Percentiles rank a stretch among this genome's conserved stretches.
These are phyloP conservation scores for Agrochola circellaris DNA, from an alignment of 2,888 invertebrate genomes.

Conservation along the genomic window DNA sequence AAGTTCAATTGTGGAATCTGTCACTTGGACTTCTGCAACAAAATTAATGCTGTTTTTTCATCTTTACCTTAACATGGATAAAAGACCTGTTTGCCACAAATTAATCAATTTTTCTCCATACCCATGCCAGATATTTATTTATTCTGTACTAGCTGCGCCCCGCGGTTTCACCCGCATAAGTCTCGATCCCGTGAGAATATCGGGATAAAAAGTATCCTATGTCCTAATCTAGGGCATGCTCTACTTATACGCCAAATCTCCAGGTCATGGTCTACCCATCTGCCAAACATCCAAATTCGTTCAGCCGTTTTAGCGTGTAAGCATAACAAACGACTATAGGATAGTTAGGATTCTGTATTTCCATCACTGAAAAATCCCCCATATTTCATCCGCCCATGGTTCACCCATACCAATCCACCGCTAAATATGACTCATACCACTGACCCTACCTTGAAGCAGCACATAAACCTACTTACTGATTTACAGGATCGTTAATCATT, in stretches of 20 bases:
- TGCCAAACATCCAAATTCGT: too few relatives aligned
- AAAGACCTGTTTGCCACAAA: background rate
- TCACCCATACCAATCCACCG: background rate
- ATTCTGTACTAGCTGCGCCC: too few relatives aligned
- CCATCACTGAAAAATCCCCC: background rate
- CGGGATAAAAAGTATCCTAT: too few relatives aligned
- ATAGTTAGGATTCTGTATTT: background rate
- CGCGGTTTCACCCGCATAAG: too few relatives aligned
- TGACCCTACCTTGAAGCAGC: background rate
- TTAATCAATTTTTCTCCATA: background rate
- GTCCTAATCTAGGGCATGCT: too few relatives aligned
- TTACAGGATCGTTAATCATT: slow-evolving; percentile 31
- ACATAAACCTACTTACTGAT: slow-evolving; percentile 31
- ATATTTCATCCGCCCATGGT: background rate
- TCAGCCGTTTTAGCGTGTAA: too few relatives aligned
- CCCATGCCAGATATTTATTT: background rate
- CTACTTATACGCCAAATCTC: too few relatives aligned
- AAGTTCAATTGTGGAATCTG: background rate
- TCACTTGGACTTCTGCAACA: background rate
- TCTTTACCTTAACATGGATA: too few relatives aligned
- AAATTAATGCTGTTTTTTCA: background rate
- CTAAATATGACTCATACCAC: slow-evolving; percentile 9
- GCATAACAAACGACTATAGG: too few relatives aligned
- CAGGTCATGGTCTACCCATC: too few relatives aligned
- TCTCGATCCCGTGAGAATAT: too few relatives aligned